Evolutionary conservation across 2,113 vertebrate species (phyloP).

Genomic region (Bombycilla garrulus): DNA sequence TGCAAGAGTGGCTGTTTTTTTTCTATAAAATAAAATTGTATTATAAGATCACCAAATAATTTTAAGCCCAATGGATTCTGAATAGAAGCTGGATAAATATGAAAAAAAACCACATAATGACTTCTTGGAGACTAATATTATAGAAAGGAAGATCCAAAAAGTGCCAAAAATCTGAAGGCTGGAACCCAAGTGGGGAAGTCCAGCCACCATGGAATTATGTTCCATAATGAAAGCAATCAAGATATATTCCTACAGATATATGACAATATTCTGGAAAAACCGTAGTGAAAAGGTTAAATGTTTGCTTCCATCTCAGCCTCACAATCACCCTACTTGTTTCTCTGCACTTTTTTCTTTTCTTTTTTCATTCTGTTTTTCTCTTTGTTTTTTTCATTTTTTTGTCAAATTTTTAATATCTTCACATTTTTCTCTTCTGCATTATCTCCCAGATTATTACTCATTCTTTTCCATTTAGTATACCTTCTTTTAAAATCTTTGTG

Average conservation of each 20-base stretch:
- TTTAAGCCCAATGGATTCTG: background rate
- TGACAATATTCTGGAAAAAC: background rate
- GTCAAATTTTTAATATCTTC: background rate
- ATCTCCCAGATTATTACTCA: background rate
- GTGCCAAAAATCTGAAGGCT: background rate
- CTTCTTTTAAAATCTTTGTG: background rate
- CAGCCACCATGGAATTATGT: background rate
- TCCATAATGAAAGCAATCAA: background rate
- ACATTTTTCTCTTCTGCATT: background rate
- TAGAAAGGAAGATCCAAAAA: background rate
- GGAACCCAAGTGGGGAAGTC: background rate
- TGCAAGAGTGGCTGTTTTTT: background rate
- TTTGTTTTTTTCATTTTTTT: background rate
- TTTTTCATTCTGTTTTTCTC: background rate
- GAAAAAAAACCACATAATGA: background rate
- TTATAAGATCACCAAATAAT: background rate
- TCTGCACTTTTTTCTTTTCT: background rate
- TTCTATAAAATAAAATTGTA: background rate
- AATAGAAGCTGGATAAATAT: conserved; percentile 5
- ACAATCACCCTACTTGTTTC: background rate
- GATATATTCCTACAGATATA: background rate
- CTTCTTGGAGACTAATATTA: background rate
- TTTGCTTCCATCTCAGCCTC: background rate
- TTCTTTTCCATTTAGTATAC: background rate
- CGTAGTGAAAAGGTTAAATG: background rate